Evolutionary conservation across 64 coral and sea anemone genomes (phyloP).

Genomic region (Montipora efflorescens): DNA sequence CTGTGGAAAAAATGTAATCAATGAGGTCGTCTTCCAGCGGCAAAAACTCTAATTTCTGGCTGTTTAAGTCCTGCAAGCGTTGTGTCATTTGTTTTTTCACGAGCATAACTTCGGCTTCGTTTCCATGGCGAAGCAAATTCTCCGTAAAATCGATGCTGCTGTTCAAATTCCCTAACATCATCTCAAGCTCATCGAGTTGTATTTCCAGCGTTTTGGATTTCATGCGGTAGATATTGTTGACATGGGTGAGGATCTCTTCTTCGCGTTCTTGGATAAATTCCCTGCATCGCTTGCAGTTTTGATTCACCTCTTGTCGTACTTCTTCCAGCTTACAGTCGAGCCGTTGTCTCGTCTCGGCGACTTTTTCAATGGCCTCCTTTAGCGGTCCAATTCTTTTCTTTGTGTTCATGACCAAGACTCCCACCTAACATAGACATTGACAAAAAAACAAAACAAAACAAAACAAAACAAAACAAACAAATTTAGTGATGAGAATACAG

Average conservation of each 20-base stretch:
- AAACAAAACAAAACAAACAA: not conserved
- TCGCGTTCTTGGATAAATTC: slow-evolving; percentile 90
- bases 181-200: slow-evolving; percentile 71
- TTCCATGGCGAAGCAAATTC: slow-evolving; percentile 88
- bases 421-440: slow-evolving; percentile 56
- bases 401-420: slow-evolving; percentile 93
- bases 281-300: slow-evolving; percentile 51
- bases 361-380: slow-evolving; percentile 81
- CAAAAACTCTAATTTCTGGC: slow-evolving; percentile 69
- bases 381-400: slow-evolving; percentile 83
- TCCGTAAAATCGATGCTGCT: slow-evolving; percentile 97
- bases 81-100: slow-evolving; percentile 96
- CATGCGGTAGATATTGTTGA: slow-evolving; percentile 87
- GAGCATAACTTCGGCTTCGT: slow-evolving; percentile 96
- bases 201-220: slow-evolving; percentile 90
- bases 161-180: slow-evolving; percentile 85
- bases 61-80: slow-evolving; percentile 86
- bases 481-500: too few relatives aligned
- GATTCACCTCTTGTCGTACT: slow-evolving; percentile 78
- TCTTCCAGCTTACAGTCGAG: slow-evolving; percentile 78
- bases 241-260: slow-evolving; percentile 81
- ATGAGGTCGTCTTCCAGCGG: slow-evolving; percentile 94
- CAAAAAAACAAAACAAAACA: not conserved
- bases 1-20: slow-evolving; percentile 85
- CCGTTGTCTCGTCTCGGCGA: slow-evolving; percentile 76